Base-by-base conservation (phyloP, 2,797 vertebrate species). In the Parotocinclus haroldoi region DNA sequence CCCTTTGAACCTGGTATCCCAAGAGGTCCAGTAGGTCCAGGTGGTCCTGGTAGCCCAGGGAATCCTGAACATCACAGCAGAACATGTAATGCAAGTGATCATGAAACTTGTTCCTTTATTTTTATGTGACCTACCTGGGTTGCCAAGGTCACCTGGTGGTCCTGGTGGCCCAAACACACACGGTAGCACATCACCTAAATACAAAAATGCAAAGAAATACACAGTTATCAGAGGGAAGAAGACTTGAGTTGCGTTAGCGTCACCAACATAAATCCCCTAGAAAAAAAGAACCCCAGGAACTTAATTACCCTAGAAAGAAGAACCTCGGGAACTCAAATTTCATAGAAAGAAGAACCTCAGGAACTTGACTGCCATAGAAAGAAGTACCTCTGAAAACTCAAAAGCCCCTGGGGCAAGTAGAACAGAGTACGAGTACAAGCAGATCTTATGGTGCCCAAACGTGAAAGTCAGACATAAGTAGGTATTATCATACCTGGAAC, bases 1-100 rank as follows among this genome's bases (percentile, higher is more conserved):
- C 90, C 89, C 7, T 79, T 76, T n/a, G 73, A 76, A 27, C 89
- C 89, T 48, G 75, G 69, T 9, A 42, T 36, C 16, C 89, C 89
- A 0, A 73, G 27, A 48, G 59, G 38, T 11, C 69, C 63, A 10
- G 8, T 7, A 49, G 39, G 39, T 19, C 69, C 58, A 18, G 11
- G 48, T 39, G 27, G 53, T 50, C 50, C 58, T 8, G 39, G 39
- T 52, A 14, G 40, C 10, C 69, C 69, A 10, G 39, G 57, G 4
- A 16, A 42, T 45, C 63, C 69, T 59, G 14, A 3, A 16, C 27
- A 27, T 2, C 5, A 27, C 27, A 27, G 27, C 27, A 27, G 27
- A 27, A 27, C 27, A 27, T 40, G 7, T 36, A n/a, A 52, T 42
- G 40, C 8, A 42, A 8, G 40, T 7, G 40, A 42, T 42, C 9